A percentile compares a stretch with the other conserved stretches of the same genome.
These are phyloP conservation scores for Sciurus vulgaris DNA, from an alignment of 2,797 vertebrate species.

Conservation along the genomic window DNA sequence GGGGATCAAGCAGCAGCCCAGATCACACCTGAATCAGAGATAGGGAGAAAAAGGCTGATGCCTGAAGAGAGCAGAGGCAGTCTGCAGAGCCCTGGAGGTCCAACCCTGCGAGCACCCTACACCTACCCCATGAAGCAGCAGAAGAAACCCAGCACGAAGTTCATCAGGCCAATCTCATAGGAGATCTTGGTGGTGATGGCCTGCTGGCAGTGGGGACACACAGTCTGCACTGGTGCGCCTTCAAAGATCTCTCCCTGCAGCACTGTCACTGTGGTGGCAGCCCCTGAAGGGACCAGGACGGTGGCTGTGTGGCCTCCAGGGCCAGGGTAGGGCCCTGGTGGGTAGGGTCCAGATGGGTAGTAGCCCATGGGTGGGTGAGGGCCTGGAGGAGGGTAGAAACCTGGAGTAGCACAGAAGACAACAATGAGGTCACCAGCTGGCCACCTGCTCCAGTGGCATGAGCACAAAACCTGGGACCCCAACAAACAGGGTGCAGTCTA, in stretches of 20 bases:
- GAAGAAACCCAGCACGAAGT: constrained; percentile 97
- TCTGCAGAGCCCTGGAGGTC: not conserved
- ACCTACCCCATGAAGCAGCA: constrained; percentile 98
- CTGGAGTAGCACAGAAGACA: constrained; percentile 74
- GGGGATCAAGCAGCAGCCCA: constrained; percentile 98
- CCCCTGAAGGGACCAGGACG: constrained; percentile 93
- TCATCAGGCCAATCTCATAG: constrained; percentile 97
- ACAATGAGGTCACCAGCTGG: not conserved
- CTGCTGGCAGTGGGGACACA: constrained; percentile 99
- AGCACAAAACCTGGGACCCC: not conserved
- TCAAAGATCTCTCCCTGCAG: constrained; percentile 99
- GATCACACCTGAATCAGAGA: constrained; percentile 95
- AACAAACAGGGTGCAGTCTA: fast-evolving
- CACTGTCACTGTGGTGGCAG: constrained; percentile 96
- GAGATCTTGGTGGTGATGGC: constrained; percentile 96
- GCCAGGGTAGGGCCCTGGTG: constrained; percentile 90
- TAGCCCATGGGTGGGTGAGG: constrained; percentile 88
- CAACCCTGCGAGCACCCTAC: not conserved
- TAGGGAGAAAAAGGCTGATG: not conserved
- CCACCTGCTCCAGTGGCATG: not conserved
- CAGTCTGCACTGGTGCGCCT: constrained; percentile 95
- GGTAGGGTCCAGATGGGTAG: constrained; percentile 88
- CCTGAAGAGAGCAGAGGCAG: not conserved
- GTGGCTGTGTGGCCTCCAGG: constrained; percentile 94
- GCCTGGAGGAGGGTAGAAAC: constrained; percentile 88